These are phyloP conservation scores for Nebria brevicollis DNA, from an alignment of 2,888 invertebrate genomes.

Conservation along the genomic window DNA sequence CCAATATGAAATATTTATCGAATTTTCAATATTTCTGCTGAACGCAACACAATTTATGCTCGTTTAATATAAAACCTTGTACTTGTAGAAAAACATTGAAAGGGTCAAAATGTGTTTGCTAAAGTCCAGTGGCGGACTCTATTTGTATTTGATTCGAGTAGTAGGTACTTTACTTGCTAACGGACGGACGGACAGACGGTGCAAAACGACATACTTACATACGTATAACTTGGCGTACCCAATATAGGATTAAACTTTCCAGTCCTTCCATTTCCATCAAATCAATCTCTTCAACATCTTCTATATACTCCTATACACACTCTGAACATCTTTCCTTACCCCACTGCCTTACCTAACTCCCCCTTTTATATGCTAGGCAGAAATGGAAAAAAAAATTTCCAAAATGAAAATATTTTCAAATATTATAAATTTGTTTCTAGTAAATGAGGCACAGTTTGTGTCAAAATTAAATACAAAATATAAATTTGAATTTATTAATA, in stretches of 20 bases:
- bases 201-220: neutral
- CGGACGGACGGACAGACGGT: neutral
- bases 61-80: neutral
- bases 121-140: neutral
- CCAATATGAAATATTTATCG: no score
- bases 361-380: no score
- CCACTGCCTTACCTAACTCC: neutral
- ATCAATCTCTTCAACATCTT: neutral
- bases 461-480: no score
- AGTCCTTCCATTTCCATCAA: neutral
- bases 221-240: neutral
- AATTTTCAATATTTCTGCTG: no score
- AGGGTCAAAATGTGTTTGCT: neutral
- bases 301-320: neutral
- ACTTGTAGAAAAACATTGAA: neutral
- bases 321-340: neutral
- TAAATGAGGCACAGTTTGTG: no score
- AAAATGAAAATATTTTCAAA: no score
- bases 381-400: no score
- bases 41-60: no score
- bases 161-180: neutral
- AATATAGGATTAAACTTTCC: constrained; percentile 1
- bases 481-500: no score
- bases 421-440: no score
- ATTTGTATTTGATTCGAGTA: neutral